These are phyloP conservation scores for Kryptolebias ocellatus DNA, from an alignment of 2,797 vertebrate species.

Conservation along the genomic window DNA sequence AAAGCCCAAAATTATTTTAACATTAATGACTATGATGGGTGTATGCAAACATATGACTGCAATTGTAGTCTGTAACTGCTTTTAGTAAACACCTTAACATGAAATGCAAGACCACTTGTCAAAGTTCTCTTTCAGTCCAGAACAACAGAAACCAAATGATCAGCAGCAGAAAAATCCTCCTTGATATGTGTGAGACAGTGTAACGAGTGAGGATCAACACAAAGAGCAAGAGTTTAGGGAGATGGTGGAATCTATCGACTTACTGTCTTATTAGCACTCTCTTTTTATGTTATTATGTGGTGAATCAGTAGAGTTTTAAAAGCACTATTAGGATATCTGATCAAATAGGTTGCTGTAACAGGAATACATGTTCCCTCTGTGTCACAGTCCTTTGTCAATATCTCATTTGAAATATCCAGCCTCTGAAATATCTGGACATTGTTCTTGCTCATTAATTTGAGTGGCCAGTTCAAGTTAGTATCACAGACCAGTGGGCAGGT, in stretches of 20 bases:
- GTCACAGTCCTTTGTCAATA: conserved; percentile 37
- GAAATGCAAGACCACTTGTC: too few relatives aligned
- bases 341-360: not conserved
- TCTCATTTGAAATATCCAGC: conserved; percentile 42
- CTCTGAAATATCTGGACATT: conserved; percentile 21
- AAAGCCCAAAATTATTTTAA: too few relatives aligned
- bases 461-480: conserved; percentile 15
- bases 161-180: not conserved
- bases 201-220: not conserved
- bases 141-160: not conserved
- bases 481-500: conserved; percentile 32
- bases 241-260: not conserved
- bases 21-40: too few relatives aligned
- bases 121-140: too few relatives aligned
- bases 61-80: too few relatives aligned
- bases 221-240: not conserved
- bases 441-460: conserved; percentile 12
- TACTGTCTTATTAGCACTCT: conserved; percentile 28
- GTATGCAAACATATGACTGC: too few relatives aligned
- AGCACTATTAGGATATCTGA: too few relatives aligned
- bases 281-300: conserved; percentile 43
- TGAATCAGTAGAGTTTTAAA: not conserved
- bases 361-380: not conserved
- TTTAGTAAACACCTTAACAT: too few relatives aligned
- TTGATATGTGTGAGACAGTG: conserved; percentile 4